Conservation (phyloP, 2,797 vertebrate genomes). For the Loriculus beryllinus region DNA sequence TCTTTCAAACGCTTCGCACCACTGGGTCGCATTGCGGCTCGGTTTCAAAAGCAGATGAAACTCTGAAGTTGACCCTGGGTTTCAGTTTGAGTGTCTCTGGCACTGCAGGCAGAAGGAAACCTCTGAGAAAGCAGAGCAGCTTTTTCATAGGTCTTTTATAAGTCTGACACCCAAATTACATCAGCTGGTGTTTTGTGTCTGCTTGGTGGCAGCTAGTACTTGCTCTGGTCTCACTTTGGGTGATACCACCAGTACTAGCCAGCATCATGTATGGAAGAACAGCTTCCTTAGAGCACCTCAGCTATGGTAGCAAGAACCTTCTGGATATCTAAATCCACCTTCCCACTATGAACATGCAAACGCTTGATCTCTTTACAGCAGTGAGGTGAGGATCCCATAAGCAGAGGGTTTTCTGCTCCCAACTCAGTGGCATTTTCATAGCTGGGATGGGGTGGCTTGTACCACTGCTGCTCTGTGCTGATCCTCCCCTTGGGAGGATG, state of each 20-base stretch:
- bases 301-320: neutral
- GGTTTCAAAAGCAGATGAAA: conserved; percentile 48
- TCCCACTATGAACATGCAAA: neutral
- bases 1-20: neutral
- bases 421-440: neutral
- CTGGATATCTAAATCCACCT: neutral
- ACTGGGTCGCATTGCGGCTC: neutral
- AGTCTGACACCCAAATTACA: neutral
- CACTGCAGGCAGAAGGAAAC: conserved; percentile 15
- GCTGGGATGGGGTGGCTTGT: neutral
- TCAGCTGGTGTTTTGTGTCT: neutral
- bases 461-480: neutral
- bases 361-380: accelerated
- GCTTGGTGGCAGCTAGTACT: neutral
- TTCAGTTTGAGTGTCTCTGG: conserved; percentile 45
- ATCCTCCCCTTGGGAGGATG: neutral
- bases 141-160: neutral
- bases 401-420: neutral
- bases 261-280: neutral
- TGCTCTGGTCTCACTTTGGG: neutral
- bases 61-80: conserved; percentile 4
- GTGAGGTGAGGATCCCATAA: neutral
- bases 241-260: neutral
- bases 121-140: neutral
- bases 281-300: neutral